Conservation (phyloP, 2,888 invertebrate species). For the Agrenia bidenticulata region DNA sequence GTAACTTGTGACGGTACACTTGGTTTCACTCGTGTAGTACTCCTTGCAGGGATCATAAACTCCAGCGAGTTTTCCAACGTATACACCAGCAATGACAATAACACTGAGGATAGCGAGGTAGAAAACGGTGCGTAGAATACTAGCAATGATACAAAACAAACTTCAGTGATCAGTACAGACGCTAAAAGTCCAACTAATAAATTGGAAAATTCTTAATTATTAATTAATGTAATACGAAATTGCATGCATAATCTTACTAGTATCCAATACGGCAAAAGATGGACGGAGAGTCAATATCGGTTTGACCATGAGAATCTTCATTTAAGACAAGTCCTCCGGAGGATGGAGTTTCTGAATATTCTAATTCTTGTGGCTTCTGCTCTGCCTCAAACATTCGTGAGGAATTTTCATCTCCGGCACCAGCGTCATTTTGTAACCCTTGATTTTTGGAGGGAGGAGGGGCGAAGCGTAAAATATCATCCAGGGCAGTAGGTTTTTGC, state of each 20-base stretch:
- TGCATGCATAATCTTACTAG: not conserved
- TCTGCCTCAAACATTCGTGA: not conserved
- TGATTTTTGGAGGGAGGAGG: not conserved
- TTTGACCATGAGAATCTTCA: not conserved
- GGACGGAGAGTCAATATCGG: not conserved
- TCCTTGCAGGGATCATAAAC: slow-evolving; percentile 34
- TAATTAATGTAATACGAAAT: too few relatives aligned
- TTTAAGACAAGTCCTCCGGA: not conserved
- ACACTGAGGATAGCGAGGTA: slow-evolving; percentile 19
- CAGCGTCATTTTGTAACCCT: not conserved
- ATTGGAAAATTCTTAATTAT: too few relatives aligned
- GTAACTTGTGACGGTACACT: slow-evolving; percentile 33
- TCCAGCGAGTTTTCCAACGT: slow-evolving; percentile 31
- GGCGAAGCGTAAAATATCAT: not conserved
- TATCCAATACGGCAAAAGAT: slow-evolving; percentile 1
- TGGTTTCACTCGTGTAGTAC: slow-evolving; percentile 18
- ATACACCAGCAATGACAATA: slow-evolving; percentile 21
- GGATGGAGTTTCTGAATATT: not conserved
- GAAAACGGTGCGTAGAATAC: slow-evolving; percentile 30
- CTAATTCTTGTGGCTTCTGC: not conserved
- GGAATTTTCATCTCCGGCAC: not conserved
- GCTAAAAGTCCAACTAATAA: too few relatives aligned
- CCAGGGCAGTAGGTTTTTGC: not conserved
- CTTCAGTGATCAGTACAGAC: too few relatives aligned
- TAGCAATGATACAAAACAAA: not conserved